Evolutionary conservation across 2,797 vertebrate species (phyloP), one percentile per base, ranked within the genome.

Genomic region (Hipposideros larvatus): DNA sequence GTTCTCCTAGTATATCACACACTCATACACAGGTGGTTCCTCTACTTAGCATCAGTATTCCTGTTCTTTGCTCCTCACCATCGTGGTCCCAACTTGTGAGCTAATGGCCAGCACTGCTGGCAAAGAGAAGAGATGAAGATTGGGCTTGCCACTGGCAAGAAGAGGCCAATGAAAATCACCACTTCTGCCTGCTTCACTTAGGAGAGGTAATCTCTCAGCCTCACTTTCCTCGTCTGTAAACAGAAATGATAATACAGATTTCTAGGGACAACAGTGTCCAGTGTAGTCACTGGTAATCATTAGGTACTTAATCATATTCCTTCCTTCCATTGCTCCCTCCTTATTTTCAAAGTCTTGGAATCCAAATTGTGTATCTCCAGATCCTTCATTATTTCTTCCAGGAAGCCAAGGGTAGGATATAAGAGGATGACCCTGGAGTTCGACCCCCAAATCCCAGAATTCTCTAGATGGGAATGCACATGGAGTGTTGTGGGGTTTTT

Each of bases 391-490:
- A 57, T 89, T 79, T 83, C 48, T 75, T 74, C 31, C n/a, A 92
- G 68, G 65, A 92, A 73, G 24, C 46, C 34, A 86, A 82, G n/a
- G 6, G 15, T 57, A 46, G 15, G 26, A 41, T 55, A 74, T 31
- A 71, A 1, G 46, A 94, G 43, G 73, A 68, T 65, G 59, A 87
- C 9, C 31, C 31, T 46, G 16, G 43, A 66, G 8, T 90, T 53
- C 79, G 86, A n/a, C 24, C 24, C 26, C 15, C 43, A 46, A 11
- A 55, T 89, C 74, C 75, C 79, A 96, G 78, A 15, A 79, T 89
- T 88, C 82, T 90, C 11, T 83, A 66, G 46, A 66, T 70, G 66
- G 41, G 34, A 91, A 95, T 89, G 57, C n/a, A 94, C n/a, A 80
- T 5, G 59, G 70, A 91, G 31, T 83, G 70, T 10, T 48, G 48